A percentile compares a stretch with the other conserved stretches of the same genome.
phyloP scores from a whole-genome alignment of 2,113 vertebrate species.

The Crotalus horridus region DNA sequence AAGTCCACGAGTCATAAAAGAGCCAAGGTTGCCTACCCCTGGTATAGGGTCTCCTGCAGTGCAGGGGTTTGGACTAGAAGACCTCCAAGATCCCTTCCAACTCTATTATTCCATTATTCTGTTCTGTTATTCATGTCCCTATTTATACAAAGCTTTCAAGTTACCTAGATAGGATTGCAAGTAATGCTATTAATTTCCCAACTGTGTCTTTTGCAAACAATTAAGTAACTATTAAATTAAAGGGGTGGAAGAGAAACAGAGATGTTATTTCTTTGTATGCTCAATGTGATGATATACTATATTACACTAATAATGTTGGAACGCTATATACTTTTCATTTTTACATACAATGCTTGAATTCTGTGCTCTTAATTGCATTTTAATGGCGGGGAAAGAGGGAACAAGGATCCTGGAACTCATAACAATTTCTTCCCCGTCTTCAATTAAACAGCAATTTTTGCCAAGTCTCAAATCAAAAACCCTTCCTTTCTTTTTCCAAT shows the following conservation, averaged over 20 bases:
- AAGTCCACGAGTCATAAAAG: too few species aligned
- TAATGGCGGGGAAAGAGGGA: constrained; percentile 52
- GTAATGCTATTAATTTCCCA: background rate
- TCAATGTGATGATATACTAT: constrained; percentile 57
- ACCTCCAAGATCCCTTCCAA: background rate
- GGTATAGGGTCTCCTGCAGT: background rate
- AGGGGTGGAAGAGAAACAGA: background rate
- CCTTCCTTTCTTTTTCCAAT: constrained; percentile 33
- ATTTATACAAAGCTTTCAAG: background rate
- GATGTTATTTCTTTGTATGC: constrained; percentile 40
- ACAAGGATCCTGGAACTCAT: constrained; percentile 56
- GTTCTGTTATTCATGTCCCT: background rate
- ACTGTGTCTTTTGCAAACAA: background rate
- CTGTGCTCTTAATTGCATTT: constrained; percentile 69
- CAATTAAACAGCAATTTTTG: constrained; percentile 60
- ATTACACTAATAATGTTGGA: constrained; percentile 68
- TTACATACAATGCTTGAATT: constrained; percentile 67
- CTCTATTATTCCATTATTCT: background rate
- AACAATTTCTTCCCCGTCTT: constrained; percentile 47
- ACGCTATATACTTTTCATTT: constrained; percentile 66
- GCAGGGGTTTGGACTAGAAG: background rate
- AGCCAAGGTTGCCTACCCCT: too few species aligned
- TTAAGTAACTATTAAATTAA: background rate
- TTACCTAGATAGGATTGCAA: background rate
- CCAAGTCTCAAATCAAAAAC: constrained; percentile 36